phyloP scores from a whole-genome alignment of 2,797 vertebrate genomes.

The Apogon hyalosoma region DNA sequence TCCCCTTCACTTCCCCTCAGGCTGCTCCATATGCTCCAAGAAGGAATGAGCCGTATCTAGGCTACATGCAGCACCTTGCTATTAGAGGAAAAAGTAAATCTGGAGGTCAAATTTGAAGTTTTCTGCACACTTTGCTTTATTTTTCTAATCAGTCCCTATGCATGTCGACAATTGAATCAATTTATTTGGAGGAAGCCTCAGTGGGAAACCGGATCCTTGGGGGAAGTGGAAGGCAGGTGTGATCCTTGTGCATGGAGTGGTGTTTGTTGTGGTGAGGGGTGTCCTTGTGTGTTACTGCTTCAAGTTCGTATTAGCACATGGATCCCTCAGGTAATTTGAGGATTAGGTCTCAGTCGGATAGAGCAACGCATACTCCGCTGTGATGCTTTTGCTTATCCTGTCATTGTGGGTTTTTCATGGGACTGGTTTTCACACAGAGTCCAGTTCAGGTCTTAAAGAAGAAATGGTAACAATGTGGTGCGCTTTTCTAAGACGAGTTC shows the following conservation, averaged over 20 bases:
- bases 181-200: neutral
- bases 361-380: neutral
- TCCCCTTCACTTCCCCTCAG: conserved; percentile 61
- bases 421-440: neutral
- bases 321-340: conserved; percentile 29
- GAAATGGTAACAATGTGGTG: neutral
- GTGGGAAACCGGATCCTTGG: conserved; percentile 3
- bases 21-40: conserved; percentile 66
- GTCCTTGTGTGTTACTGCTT: conserved; percentile 18
- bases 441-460: neutral
- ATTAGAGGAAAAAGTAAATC: neutral
- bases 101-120: conserved; percentile 18
- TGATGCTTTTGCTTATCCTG: neutral
- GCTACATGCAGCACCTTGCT: conserved; percentile 5
- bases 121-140: conserved; percentile 5
- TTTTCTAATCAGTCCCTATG: neutral
- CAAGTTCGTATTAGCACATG: conserved; percentile 14
- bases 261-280: conserved; percentile 15
- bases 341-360: conserved; percentile 1
- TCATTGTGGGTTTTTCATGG: too few species aligned
- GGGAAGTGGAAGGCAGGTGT: conserved; percentile 33
- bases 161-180: neutral
- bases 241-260: conserved; percentile 29
- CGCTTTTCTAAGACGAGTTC: too few species aligned
- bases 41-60: conserved; percentile 35